These are phyloP conservation scores for Lagenorhynchus albirostris DNA, from an alignment of 2,113 vertebrate genomes.

Conservation along the genomic window DNA sequence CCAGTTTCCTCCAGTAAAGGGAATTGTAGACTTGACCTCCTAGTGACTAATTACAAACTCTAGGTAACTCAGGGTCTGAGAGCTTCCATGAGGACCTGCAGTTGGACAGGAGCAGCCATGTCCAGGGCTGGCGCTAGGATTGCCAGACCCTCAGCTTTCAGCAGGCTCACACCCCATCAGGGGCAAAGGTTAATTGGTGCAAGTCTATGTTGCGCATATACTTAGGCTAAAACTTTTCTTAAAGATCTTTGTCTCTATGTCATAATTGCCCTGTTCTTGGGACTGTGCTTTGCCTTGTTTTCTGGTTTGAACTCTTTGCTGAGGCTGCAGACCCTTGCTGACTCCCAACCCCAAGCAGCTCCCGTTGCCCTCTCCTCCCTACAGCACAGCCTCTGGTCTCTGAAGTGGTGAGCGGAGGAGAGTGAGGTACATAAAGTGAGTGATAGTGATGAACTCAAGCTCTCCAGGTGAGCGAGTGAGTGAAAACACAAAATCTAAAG, in stretches of 20 bases:
- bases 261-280: not conserved
- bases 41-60: not conserved
- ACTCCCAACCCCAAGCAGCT: not conserved
- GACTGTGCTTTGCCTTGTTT: not conserved
- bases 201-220: not conserved
- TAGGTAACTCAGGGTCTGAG: not conserved
- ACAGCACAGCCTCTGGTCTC: not conserved
- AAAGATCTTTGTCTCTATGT: not conserved
- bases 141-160: not conserved
- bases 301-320: not conserved
- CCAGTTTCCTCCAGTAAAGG: not conserved
- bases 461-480: not conserved
- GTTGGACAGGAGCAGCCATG: rapidly evolving
- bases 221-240: not conserved
- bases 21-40: not conserved
- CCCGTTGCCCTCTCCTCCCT: not conserved
- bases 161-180: not conserved
- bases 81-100: not conserved
- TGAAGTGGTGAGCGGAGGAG: not conserved
- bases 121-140: no score
- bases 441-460: not conserved
- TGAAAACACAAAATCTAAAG: conserved; percentile 49
- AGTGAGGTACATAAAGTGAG: not conserved
- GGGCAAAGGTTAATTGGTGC: not conserved
- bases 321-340: not conserved